Percentiles rank a stretch among this genome's conserved stretches.
These are phyloP conservation scores for Apeltes quadracus DNA, from an alignment of 2,113 vertebrate species.

Conservation along the genomic window DNA sequence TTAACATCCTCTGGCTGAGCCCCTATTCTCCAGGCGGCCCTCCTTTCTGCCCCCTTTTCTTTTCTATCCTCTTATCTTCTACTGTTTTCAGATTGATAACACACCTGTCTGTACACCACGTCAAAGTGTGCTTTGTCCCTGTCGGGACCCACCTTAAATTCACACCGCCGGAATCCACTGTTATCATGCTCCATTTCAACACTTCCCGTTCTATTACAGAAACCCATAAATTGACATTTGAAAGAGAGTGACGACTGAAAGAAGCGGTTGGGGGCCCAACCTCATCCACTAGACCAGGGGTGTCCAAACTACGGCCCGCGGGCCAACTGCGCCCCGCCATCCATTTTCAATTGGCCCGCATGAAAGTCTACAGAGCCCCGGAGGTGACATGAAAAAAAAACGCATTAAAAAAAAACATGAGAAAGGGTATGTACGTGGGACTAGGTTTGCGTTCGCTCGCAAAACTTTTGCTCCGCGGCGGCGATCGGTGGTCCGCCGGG, in stretches of 20 bases:
- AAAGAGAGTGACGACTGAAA: constrained; percentile 7
- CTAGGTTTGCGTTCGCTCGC: too few relatives aligned
- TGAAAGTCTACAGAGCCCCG: too few relatives aligned
- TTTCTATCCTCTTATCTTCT: constrained; percentile 26
- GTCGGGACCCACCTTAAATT: constrained; percentile 36
- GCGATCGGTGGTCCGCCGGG: too few relatives aligned
- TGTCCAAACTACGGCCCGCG: too few relatives aligned
- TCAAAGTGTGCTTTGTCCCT: constrained; percentile 41
- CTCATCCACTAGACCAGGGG: neutral
- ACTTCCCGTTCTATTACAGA: constrained; percentile 32
- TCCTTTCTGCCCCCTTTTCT: constrained; percentile 41
- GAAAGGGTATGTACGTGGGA: too few relatives aligned
- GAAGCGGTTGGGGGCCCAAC: constrained; percentile 18
- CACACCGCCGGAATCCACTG: constrained; percentile 44
- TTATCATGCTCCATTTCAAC: constrained; percentile 51
- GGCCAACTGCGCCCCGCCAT: too few relatives aligned
- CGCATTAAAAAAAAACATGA: too few relatives aligned
- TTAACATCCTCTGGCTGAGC: constrained; percentile 71
- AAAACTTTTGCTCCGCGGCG: too few relatives aligned
- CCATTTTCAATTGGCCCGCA: too few relatives aligned
- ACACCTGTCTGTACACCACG: constrained; percentile 53
- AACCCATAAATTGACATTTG: neutral
- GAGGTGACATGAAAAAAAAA: too few relatives aligned
- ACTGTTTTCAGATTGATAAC: constrained; percentile 35
- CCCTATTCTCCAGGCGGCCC: constrained; percentile 61